Conservation (phyloP, 92 coral and sea anemone species). For the Desmophyllum pertusum region DNA sequence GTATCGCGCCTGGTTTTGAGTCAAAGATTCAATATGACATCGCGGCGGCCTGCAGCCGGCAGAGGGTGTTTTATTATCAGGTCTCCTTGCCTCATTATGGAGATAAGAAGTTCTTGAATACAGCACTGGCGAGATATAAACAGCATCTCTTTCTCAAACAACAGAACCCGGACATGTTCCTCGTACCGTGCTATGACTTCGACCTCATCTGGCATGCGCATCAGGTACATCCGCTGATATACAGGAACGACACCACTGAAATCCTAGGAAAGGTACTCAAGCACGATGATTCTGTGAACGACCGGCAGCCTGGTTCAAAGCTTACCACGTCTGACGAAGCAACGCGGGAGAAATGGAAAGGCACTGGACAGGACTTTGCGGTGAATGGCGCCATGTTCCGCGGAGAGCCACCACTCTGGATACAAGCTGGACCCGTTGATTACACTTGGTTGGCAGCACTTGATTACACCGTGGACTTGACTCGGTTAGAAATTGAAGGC, state of each 20-base stretch:
- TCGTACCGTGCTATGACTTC: slow-evolving; percentile 67
- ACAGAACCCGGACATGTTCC: slow-evolving; percentile 38
- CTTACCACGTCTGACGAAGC: slow-evolving; percentile 41
- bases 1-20: neutral
- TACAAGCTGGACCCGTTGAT: slow-evolving; percentile 4
- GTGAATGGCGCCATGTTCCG: slow-evolving; percentile 67
- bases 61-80: slow-evolving; percentile 51
- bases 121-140: slow-evolving; percentile 40
- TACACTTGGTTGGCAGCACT: slow-evolving; percentile 31
- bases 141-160: slow-evolving; percentile 29
- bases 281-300: slow-evolving; percentile 61
- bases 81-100: slow-evolving; percentile 58
- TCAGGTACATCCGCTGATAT: slow-evolving; percentile 57
- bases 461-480: slow-evolving; percentile 26
- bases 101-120: slow-evolving; percentile 28
- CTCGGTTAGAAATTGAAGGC: slow-evolving; percentile 41
- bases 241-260: slow-evolving; percentile 42
- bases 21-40: slow-evolving; percentile 49
- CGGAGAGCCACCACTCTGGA: slow-evolving; percentile 51
- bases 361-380: slow-evolving; percentile 25
- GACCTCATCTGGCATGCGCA: slow-evolving; percentile 74
- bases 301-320: slow-evolving; percentile 54
- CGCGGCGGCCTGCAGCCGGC: slow-evolving; percentile 46
- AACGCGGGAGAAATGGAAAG: slow-evolving; percentile 42
- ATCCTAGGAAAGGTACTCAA: slow-evolving; percentile 45